These are phyloP conservation scores for Akabosia matsudoensis DNA, from an alignment of 1,140 invertebrate genomes.

Conservation along the genomic window DNA sequence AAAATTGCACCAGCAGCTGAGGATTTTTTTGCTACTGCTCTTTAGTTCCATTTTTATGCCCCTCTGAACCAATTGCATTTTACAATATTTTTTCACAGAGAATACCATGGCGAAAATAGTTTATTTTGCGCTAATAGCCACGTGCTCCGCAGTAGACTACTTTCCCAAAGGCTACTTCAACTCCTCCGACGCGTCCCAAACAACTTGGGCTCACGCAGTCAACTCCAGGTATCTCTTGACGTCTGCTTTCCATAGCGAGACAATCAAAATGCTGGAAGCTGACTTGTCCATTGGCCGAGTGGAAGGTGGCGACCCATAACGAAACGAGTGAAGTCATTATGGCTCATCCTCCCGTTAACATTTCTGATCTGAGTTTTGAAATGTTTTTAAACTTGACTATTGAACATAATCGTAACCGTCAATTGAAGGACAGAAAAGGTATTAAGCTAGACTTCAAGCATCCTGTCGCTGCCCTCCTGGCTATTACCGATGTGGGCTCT, in stretches of 20 bases:
- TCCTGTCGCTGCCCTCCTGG: slow-evolving; percentile 61
- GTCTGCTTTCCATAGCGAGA: slow-evolving; percentile 59
- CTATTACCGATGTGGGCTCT: slow-evolving; percentile 36
- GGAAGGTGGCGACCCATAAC: slow-evolving; percentile 49
- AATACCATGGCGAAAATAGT: no score
- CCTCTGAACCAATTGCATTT: no score
- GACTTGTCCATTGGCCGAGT: slow-evolving; percentile 78
- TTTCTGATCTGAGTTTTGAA: slow-evolving; percentile 71
- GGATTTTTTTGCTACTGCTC: no score
- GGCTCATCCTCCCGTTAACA: slow-evolving; percentile 72
- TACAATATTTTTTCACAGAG: no score
- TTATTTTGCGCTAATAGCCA: no score
- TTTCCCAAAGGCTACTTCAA: background rate
- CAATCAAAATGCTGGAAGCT: slow-evolving; percentile 74
- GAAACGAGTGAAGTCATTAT: slow-evolving; percentile 64
- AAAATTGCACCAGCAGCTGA: no score
- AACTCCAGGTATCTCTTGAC: slow-evolving; percentile 65
- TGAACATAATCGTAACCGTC: slow-evolving; percentile 48
- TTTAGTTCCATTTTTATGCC: no score
- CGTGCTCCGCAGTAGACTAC: background rate
- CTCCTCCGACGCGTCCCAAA: slow-evolving; percentile 62
- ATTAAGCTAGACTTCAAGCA: slow-evolving; percentile 86
- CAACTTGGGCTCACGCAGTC: slow-evolving; percentile 79
- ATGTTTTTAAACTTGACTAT: slow-evolving; percentile 65
- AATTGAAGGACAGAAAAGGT: slow-evolving; percentile 59